Percentiles rank a stretch among this genome's conserved stretches.
Evolutionary conservation across 2,113 vertebrate species (phyloP).

Genomic region (Neodon shergylaensis): DNA sequence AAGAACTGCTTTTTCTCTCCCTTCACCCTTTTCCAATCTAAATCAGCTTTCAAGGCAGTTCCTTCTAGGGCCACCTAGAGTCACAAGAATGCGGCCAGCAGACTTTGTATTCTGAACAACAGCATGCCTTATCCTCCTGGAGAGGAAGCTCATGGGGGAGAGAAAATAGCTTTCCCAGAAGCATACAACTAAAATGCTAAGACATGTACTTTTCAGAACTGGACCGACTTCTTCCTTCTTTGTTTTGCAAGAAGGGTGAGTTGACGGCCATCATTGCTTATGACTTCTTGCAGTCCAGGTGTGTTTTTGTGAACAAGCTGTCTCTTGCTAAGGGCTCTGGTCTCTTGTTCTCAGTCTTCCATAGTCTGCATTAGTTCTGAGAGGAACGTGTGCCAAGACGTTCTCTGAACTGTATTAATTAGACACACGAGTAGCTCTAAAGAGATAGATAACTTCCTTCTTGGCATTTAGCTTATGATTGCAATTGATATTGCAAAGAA

Average conservation of each 20-base stretch:
- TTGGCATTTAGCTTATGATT: not conserved
- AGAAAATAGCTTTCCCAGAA: slow-evolving; percentile 69
- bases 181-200: not conserved
- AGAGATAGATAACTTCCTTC: slow-evolving; percentile 33
- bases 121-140: slow-evolving; percentile 20
- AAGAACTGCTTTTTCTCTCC: not conserved
- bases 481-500: slow-evolving; percentile 14
- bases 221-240: slow-evolving; percentile 37
- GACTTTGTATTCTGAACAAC: slow-evolving; percentile 52
- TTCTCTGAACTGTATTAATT: not conserved
- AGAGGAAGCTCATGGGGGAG: not conserved
- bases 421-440: not conserved
- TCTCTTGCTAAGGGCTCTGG: not conserved
- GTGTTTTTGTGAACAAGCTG: not conserved
- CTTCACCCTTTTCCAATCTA: slow-evolving; percentile 43
- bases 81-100: slow-evolving; percentile 13
- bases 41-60: slow-evolving; percentile 21
- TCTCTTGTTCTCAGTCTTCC: not conserved
- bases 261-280: not conserved
- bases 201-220: slow-evolving; percentile 28
- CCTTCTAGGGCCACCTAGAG: not conserved
- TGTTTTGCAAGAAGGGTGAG: not conserved
- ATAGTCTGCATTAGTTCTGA: not conserved
- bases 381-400: not conserved
- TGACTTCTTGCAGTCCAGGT: not conserved